Base-by-base conservation (phyloP, 2,113 vertebrate genomes). In the Chiloscyllium plagiosum region DNA sequence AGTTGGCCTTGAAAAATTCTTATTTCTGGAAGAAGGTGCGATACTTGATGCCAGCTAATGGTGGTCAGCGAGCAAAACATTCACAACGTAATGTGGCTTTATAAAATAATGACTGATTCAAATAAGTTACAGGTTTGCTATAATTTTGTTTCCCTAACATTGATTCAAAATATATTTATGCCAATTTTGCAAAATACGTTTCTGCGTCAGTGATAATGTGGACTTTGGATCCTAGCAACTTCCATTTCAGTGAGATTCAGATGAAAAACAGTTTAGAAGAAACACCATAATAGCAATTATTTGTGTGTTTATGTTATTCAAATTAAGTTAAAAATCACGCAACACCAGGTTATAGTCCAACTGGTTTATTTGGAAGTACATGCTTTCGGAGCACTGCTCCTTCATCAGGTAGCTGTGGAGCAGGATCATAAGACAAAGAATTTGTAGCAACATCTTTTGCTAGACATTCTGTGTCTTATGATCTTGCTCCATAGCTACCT, bases 1-100 rank as follows among this genome's bases (percentile, higher is more conserved):
- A 97, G 80, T 98, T 98, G 70, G 96, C 96, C 85, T 76, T 96
- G 0, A 22, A 97, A 22, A 97, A 98, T 96, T 98, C 98, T 70
- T 97, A 96, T 95, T 99, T 99, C 97, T 99, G 98, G 98, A 99
- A 99, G 97, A 97, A 97, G 95, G 97, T 99, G 96, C 97, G 97
- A 0, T 99, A 98, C 96, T 96, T 98, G 95, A 98, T 99, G 97
- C 98, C 98, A 66, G 97, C 98, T 0, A 98, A 97, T 90, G 17
- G 96, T 80, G 10, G 95, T 0, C 90, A 72, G 70, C 52, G 56
- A 12, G 4, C 5, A 7, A 19, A 83, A 22, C 33, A 61, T 72
- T 95, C 24, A 33, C 22, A 33, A 29, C n/a, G n/a, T 65, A 19
- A 92, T 33, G 33, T 20, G 89, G 56, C 66, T 65, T 37, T 19